These are phyloP conservation scores for Drosophila macrospina DNA, from an alignment of 2,888 invertebrate genomes.

Conservation along the genomic window DNA sequence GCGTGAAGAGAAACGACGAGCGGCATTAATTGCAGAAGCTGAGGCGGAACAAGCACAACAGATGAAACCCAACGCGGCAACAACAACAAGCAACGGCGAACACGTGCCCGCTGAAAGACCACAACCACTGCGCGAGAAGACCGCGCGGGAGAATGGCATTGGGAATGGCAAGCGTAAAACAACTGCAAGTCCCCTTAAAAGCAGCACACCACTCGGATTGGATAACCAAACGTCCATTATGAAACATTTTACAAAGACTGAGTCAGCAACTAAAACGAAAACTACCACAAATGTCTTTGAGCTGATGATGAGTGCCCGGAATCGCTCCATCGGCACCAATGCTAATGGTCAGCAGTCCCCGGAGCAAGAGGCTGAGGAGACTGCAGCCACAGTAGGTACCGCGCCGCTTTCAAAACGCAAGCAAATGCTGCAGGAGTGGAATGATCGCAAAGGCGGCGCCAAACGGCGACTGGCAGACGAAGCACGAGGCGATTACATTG, in stretches of 20 bases:
- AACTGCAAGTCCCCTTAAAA: conserved; percentile 63
- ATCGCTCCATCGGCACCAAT: conserved; percentile 88
- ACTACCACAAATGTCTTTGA: conserved; percentile 87
- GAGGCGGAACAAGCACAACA: conserved; percentile 19
- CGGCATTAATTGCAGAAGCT: conserved; percentile 65
- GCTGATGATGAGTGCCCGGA: conserved; percentile 89
- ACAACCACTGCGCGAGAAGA: conserved; percentile 71
- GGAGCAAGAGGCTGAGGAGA: conserved; percentile 21
- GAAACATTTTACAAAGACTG: conserved; percentile 51
- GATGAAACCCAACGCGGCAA: conserved; percentile 2
- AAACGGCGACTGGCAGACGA: conserved; percentile 88
- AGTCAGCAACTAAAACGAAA: conserved; percentile 29
- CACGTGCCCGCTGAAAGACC: conserved; percentile 32
- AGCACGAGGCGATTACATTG: conserved; percentile 87
- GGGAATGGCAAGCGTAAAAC: conserved; percentile 45
- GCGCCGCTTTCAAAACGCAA: conserved; percentile 85
- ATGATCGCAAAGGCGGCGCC: conserved; percentile 88
- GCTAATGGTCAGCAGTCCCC: conserved; percentile 86
- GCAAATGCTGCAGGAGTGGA: conserved; percentile 87
- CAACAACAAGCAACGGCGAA: conserved; percentile 35
- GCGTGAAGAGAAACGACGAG: conserved; percentile 81
- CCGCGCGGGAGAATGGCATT: conserved; percentile 68
- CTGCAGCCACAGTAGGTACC: conserved; percentile 31
- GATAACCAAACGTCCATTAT: conserved; percentile 39
- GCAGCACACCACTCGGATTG: conserved; percentile 33